A percentile compares a stretch with the other conserved stretches of the same genome.
Conservation (phyloP, 2,888 invertebrate genomes). For the Slavum lentiscoides region DNA sequence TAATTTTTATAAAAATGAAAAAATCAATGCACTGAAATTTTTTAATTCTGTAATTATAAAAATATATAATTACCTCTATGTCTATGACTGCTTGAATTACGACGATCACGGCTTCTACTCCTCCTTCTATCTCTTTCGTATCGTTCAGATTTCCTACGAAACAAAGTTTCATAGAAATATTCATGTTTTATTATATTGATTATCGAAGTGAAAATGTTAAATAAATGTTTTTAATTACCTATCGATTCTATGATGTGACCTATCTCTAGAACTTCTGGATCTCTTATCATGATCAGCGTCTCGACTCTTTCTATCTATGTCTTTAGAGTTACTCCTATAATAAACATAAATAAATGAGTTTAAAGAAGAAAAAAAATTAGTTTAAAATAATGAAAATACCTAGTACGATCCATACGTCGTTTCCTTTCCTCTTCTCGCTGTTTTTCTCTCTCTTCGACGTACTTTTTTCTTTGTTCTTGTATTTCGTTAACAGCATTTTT, state of each 20-base stretch:
- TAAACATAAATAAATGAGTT: neutral
- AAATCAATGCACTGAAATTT: neutral
- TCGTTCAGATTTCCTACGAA: conserved; percentile 36
- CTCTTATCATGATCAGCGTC: conserved; percentile 52
- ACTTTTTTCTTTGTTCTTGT: conserved; percentile 56
- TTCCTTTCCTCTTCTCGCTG: conserved; percentile 56
- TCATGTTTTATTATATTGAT: neutral
- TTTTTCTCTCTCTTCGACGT: conserved; percentile 56
- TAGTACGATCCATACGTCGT: conserved; percentile 52
- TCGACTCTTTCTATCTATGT: conserved; percentile 55
- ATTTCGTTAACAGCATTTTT: conserved; percentile 66
- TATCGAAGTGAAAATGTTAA: neutral
- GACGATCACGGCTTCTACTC: conserved; percentile 59
- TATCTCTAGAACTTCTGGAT: conserved; percentile 37
- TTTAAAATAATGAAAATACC: conserved; percentile 3
- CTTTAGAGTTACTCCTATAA: conserved; percentile 45
- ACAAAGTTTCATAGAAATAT: neutral
- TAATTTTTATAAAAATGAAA: neutral
- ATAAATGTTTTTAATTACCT: conserved; percentile 39
- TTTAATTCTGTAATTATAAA: neutral
- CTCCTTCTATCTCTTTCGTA: conserved; percentile 54
- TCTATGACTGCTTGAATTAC: conserved; percentile 58
- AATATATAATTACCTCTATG: conserved; percentile 54
- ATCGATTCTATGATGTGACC: conserved; percentile 40
- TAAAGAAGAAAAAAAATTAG: too few relatives aligned